These are phyloP conservation scores for Typhlomys cinereus DNA, from an alignment of 2,113 vertebrate species.

Conservation along the genomic window DNA sequence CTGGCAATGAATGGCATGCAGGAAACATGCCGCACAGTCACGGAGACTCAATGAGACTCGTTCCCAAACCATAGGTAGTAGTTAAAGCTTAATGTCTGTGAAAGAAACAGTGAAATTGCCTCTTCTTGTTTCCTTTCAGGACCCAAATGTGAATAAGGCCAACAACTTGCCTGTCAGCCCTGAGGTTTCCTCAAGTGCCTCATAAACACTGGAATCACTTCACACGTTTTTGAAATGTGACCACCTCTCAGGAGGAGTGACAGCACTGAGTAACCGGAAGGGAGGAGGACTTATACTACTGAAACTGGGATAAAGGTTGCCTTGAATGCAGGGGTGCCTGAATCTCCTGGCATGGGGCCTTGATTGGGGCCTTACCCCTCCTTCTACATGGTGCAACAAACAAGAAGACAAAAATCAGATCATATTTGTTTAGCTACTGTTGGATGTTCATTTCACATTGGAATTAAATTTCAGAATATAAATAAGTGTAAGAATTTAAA, in stretches of 20 bases:
- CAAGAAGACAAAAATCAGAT: neutral
- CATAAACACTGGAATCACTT: constrained; percentile 65
- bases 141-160: constrained; percentile 30
- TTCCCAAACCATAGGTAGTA: neutral
- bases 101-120: constrained; percentile 31
- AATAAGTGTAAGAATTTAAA: constrained; percentile 8
- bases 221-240: constrained; percentile 73
- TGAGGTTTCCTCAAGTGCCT: constrained; percentile 63
- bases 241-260: constrained; percentile 63
- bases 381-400: neutral
- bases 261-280: constrained; percentile 60
- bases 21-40: constrained; percentile 52
- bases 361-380: neutral
- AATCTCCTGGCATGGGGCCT: neutral
- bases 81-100: constrained; percentile 36
- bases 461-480: constrained; percentile 34
- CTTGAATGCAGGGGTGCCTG: neutral
- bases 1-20: constrained; percentile 26
- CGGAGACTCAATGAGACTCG: neutral
- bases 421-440: neutral
- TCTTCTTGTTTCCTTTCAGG: neutral
- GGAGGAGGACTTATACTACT: constrained; percentile 30
- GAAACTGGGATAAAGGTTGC: constrained; percentile 69
- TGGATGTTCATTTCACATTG: neutral
- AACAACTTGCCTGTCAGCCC: constrained; percentile 29